These are phyloP conservation scores for Subacronicta megacephala DNA, from an alignment of 2,888 invertebrate genomes.

Conservation along the genomic window DNA sequence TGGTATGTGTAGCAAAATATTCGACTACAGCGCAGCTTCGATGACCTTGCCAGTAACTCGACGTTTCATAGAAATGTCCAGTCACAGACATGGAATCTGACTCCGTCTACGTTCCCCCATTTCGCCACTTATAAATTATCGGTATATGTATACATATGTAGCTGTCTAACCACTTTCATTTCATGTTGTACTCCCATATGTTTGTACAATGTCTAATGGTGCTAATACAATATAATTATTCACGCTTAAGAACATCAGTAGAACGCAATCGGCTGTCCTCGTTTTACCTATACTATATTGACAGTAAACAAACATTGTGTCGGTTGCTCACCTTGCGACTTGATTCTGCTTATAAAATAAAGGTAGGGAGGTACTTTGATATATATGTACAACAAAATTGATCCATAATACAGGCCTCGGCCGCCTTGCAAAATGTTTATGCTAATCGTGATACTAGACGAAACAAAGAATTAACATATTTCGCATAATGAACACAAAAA, in stretches of 20 bases:
- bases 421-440: constrained; percentile 31
- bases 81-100: constrained; percentile 39
- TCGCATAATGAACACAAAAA: constrained; percentile 42
- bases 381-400: constrained; percentile 14
- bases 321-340: constrained; percentile 37
- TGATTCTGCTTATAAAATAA: constrained; percentile 10
- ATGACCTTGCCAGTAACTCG: constrained; percentile 20
- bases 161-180: constrained; percentile 34
- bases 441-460: constrained; percentile 29
- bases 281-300: constrained; percentile 6
- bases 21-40: neutral
- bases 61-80: constrained; percentile 36
- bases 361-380: neutral
- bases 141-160: neutral
- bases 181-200: neutral
- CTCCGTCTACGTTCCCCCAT: constrained; percentile 15
- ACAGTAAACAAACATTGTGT: constrained; percentile 25
- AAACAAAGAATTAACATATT: constrained; percentile 47
- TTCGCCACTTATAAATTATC: neutral
- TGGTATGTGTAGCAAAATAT: constrained; percentile 1
- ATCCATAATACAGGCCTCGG: constrained; percentile 5
- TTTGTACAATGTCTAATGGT: neutral
- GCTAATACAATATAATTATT: neutral
- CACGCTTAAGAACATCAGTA: neutral
- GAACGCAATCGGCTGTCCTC: neutral